A percentile compares a stretch with the other conserved stretches of the same genome.
These are phyloP conservation scores for Epicauta chinensis DNA, from an alignment of 1,140 invertebrate species.

Conservation along the genomic window DNA sequence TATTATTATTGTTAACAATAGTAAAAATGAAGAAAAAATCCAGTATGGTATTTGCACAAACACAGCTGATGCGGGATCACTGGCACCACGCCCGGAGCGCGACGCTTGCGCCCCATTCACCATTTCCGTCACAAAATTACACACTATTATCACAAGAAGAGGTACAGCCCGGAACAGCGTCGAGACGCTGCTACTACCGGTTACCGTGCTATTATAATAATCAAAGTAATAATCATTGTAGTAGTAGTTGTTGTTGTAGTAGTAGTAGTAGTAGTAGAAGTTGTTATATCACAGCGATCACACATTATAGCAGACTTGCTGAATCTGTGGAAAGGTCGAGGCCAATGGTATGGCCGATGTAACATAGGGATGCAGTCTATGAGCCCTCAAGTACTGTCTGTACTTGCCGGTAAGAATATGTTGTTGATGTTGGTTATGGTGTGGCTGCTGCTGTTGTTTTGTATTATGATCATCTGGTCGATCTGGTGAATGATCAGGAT, in stretches of 20 bases:
- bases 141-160: constrained; percentile 43
- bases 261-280: constrained; percentile 17
- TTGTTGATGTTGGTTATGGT: constrained; percentile 1
- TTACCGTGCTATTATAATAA: not conserved
- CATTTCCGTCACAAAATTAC: constrained; percentile 34
- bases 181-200: constrained; percentile 19
- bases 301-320: constrained; percentile 53
- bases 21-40: constrained; percentile 14
- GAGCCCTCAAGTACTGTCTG: constrained; percentile 48
- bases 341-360: constrained; percentile 42
- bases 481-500: constrained; percentile 38
- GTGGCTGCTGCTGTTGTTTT: too few relatives aligned
- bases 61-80: constrained; percentile 39
- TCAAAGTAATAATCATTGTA: not conserved
- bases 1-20: too few relatives aligned
- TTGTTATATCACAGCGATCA: constrained; percentile 45
- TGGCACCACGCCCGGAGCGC: constrained; percentile 38
- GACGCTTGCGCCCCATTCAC: constrained; percentile 29
- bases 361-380: constrained; percentile 50
- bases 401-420: constrained; percentile 50
- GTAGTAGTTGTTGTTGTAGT: too few relatives aligned
- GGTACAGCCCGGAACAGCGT: constrained; percentile 29
- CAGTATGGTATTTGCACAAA: constrained; percentile 28
- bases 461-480: constrained; percentile 32
- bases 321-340: constrained; percentile 48